Evolutionary conservation across 2,888 invertebrate genomes (phyloP).

Genomic region (Cheilosia variabilis): DNA sequence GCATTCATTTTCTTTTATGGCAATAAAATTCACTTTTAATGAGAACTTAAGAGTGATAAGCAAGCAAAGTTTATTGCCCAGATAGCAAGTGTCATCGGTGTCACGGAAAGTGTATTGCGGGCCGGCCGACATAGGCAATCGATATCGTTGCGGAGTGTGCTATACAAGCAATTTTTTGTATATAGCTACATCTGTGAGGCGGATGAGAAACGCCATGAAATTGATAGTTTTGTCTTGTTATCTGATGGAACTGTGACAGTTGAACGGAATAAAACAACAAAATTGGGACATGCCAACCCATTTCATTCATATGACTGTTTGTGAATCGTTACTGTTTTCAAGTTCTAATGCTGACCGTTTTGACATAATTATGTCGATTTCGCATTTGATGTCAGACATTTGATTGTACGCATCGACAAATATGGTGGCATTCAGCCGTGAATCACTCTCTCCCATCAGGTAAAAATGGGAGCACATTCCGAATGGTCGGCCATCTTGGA

Average conservation of each 20-base stretch:
- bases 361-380: too few relatives aligned
- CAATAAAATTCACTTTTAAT: conserved; percentile 81
- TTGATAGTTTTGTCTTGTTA: conserved; percentile 52
- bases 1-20: conserved; percentile 66
- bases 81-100: conserved; percentile 81
- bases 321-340: too few relatives aligned
- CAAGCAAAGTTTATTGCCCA: conserved; percentile 79
- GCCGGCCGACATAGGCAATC: conserved; percentile 53
- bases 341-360: too few relatives aligned
- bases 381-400: too few relatives aligned
- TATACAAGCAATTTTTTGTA: conserved; percentile 23
- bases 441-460: too few relatives aligned
- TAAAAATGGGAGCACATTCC: too few relatives aligned
- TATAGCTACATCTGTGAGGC: background rate
- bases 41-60: conserved; percentile 79
- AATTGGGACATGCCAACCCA: background rate
- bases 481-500: too few relatives aligned
- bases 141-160: conserved; percentile 51
- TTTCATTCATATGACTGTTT: background rate
- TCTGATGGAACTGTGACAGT: conserved; percentile 42
- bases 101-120: conserved; percentile 76
- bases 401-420: too few relatives aligned
- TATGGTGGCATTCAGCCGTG: too few relatives aligned
- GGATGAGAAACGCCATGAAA: conserved; percentile 2
- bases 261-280: background rate